phyloP scores from a whole-genome alignment of 2,888 invertebrate species.

The Enchytraeus crypticus region DNA sequence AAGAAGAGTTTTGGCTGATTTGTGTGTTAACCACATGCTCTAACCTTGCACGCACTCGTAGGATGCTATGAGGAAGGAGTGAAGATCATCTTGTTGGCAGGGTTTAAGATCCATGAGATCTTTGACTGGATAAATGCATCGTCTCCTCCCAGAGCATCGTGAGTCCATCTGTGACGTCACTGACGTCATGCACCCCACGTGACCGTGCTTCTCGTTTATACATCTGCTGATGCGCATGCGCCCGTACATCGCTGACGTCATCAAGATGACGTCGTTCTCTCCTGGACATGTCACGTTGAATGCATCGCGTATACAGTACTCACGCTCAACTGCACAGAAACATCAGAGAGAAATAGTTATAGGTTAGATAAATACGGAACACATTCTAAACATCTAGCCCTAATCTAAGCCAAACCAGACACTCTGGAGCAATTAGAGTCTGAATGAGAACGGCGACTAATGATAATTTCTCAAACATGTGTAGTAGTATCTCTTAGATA shows the following conservation, averaged over 20 bases:
- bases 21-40: neutral
- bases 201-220: slow-evolving; percentile 8
- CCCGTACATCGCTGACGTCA: slow-evolving; percentile 17
- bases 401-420: no score
- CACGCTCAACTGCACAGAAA: neutral
- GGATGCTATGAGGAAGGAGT: slow-evolving; percentile 10
- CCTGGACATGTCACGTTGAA: slow-evolving; percentile 13
- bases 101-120: slow-evolving; percentile 9
- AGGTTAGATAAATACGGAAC: no score
- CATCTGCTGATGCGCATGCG: slow-evolving; percentile 13
- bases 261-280: slow-evolving; percentile 12
- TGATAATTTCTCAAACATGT: no score
- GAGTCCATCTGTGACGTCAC: slow-evolving; percentile 13
- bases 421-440: neutral
- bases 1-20: no score
- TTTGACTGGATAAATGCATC: slow-evolving; percentile 8
- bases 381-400: no score
- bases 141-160: slow-evolving; percentile 10
- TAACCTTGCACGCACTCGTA: slow-evolving; percentile 12
- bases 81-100: slow-evolving; percentile 9
- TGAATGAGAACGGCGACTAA: no score
- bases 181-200: slow-evolving; percentile 10
- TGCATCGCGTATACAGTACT: slow-evolving; percentile 14
- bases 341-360: neutral
- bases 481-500: no score